phyloP scores from a whole-genome alignment of 2,888 invertebrate species.

The Lymantria monacha region DNA sequence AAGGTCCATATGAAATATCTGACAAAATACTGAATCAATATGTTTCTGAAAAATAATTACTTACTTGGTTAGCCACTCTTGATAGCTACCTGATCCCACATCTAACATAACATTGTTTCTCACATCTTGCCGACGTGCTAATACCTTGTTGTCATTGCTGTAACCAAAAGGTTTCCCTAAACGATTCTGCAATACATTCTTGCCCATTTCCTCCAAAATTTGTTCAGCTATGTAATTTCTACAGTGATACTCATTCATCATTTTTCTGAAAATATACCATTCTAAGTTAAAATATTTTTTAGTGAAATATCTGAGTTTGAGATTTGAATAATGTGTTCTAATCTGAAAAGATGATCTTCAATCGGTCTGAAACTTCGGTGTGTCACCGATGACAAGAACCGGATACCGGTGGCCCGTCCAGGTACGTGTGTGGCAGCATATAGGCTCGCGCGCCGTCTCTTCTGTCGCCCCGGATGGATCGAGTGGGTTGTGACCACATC shows the following conservation, averaged over 20 bases:
- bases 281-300: too few relatives aligned
- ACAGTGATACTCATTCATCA: constrained; percentile 91
- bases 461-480: too few relatives aligned
- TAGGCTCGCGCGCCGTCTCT: too few relatives aligned
- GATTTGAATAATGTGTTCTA: too few relatives aligned
- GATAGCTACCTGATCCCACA: constrained; percentile 87
- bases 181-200: constrained; percentile 59
- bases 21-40: too few relatives aligned
- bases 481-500: too few relatives aligned
- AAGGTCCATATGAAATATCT: too few relatives aligned
- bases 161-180: constrained; percentile 54
- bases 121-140: constrained; percentile 53
- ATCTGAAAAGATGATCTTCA: too few relatives aligned
- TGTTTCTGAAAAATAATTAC: constrained; percentile 32
- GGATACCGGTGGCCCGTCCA: too few relatives aligned
- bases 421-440: too few relatives aligned
- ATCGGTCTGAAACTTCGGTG: too few relatives aligned
- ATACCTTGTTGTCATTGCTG: constrained; percentile 21
- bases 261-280: constrained; percentile 73
- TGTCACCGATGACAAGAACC: too few relatives aligned
- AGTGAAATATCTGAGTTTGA: not conserved
- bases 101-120: constrained; percentile 80
- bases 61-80: constrained; percentile 89
- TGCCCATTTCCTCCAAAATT: constrained; percentile 85
- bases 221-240: constrained; percentile 88